Conservation (phyloP, 2,113 vertebrate genomes). For the Zosterops pallidus region DNA sequence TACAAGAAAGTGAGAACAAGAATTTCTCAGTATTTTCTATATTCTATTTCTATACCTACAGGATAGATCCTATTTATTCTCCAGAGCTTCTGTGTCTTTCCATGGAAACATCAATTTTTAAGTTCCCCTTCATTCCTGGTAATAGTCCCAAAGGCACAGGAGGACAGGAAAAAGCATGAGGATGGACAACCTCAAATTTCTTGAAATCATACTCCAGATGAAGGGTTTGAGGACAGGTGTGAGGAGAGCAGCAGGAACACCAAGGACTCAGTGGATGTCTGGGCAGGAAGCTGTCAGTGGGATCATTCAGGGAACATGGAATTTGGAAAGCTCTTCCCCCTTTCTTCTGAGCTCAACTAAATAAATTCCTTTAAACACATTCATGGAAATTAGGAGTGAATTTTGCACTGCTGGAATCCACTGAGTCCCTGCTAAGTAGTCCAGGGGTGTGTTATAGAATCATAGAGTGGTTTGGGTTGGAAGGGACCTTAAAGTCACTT, state of each 20-base stretch:
- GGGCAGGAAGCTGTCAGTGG: background rate
- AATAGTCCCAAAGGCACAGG: background rate
- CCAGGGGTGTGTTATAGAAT: accelerated
- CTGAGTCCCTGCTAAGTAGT: background rate
- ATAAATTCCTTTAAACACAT: background rate
- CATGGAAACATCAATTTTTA: background rate
- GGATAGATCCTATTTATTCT: background rate
- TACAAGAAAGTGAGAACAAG: background rate
- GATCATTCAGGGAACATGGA: background rate
- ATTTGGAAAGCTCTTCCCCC: background rate
- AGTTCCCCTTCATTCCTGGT: background rate
- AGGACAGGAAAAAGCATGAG: background rate
- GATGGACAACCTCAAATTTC: background rate
- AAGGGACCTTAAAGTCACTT: background rate
- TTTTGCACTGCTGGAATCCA: background rate
- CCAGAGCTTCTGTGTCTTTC: background rate
- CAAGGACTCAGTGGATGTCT: background rate
- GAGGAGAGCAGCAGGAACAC: background rate
- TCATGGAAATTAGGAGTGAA: background rate
- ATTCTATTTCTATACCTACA: background rate
- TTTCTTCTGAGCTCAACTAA: background rate
- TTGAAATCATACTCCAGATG: background rate
- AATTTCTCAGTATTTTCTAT: background rate
- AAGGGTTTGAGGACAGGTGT: background rate
- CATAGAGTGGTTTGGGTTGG: background rate